Percentiles rank a stretch among this genome's conserved stretches.
phyloP scores from a whole-genome alignment of 2,113 vertebrate genomes.

The Nesogale talazaci region DNA sequence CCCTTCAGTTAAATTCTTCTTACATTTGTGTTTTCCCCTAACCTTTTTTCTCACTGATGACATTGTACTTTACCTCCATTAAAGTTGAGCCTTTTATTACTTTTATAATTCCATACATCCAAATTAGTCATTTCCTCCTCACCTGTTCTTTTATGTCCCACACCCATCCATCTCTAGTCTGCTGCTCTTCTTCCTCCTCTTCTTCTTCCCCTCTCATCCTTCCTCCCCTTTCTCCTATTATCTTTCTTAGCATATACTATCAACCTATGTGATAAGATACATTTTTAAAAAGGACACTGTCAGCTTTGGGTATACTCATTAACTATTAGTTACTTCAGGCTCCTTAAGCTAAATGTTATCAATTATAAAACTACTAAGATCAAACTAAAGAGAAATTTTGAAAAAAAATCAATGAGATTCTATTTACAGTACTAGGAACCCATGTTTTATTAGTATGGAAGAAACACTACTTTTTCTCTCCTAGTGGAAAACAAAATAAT shows the following conservation, averaged over 20 bases:
- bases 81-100: background rate
- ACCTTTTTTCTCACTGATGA: background rate
- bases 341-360: constrained; percentile 17
- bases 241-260: background rate
- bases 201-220: accelerated
- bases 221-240: accelerated
- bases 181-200: background rate
- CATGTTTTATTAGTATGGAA: background rate
- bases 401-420: background rate
- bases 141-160: no score
- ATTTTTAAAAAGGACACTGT: background rate
- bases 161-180: no score
- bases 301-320: no score
- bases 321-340: background rate
- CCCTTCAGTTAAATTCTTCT: background rate
- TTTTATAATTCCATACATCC: background rate
- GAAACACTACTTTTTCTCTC: background rate
- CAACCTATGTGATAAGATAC: background rate
- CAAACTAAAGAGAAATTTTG: constrained; percentile 55
- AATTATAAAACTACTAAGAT: background rate
- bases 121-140: background rate
- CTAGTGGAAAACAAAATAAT: constrained; percentile 3
- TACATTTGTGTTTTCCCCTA: constrained; percentile 22
- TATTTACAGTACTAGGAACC: constrained; percentile 2
- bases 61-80: constrained; percentile 30